Evolutionary conservation across 2,888 invertebrate species (phyloP), one percentile per base, ranked within the genome.

Genomic region (Stenichneumon culpator): DNA sequence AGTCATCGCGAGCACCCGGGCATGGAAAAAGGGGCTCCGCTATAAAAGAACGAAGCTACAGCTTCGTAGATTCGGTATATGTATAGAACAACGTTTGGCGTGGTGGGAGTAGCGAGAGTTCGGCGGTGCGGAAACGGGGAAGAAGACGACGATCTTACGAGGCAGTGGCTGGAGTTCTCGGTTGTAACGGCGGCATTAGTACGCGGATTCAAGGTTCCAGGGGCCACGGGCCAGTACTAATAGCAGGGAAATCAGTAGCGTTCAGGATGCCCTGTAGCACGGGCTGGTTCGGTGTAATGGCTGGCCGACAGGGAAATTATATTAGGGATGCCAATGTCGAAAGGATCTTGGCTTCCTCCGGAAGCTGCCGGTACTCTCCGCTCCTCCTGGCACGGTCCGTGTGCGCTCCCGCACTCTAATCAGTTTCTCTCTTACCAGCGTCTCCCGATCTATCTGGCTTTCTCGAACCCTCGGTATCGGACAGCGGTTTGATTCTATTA

Each of bases 221-320:
- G 47, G 52, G 19, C 22, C 47, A 50, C 22, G 44, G 25, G 54
- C 19, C 54, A 19, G 47, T 60, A 28, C 14, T 74, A 73, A 73
- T 52, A 32, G 22, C 65, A 50, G 69, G 47, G 65, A 39, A 77
- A 67, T 73, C 54, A 52, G 65, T 39, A 65, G 70, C 50, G 52
- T 65, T 65, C 52, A 52, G 67, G 54, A 39, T 77, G 52, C 22
- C 50, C 67, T 25, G 60, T 39, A n/a, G 79, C 84, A 72, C 82
- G 75, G 86, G 82, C 86, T 83, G 81, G 90, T 89, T 90, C 88
- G 86, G 87, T 90, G 89, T 91, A 92, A 92, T 87, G 89, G 90
- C 81, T 87, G 89, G 87, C 89, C 88, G 89, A 90, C 88, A 90
- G 86, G 88, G 86, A 92, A 92, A 92, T 92, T 91, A 85, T 88